These are phyloP conservation scores for Ophion obscuratus DNA, from an alignment of 2,888 invertebrate genomes.

Conservation along the genomic window DNA sequence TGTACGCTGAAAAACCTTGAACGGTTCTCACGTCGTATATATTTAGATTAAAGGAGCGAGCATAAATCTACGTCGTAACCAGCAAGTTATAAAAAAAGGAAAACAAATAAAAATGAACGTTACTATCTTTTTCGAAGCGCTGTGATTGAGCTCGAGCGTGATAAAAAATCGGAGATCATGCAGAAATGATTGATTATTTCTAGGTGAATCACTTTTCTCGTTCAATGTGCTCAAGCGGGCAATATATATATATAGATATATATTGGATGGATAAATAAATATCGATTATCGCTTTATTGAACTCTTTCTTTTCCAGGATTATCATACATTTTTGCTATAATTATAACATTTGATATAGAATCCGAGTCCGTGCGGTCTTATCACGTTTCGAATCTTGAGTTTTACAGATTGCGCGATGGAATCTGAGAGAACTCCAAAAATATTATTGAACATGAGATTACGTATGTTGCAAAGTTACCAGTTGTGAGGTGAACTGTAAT, in stretches of 20 bases:
- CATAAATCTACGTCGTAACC: background rate
- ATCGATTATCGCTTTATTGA: background rate
- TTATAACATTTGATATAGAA: no score
- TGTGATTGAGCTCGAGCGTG: background rate
- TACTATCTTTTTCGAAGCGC: background rate
- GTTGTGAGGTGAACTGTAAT: no score
- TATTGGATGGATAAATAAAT: background rate
- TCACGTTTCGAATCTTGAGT: no score
- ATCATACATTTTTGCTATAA: background rate
- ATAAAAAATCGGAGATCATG: conserved; percentile 31
- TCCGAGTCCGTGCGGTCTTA: no score
- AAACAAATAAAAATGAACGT: background rate
- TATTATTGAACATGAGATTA: background rate
- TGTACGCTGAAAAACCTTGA: no score
- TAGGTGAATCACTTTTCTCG: conserved; percentile 32
- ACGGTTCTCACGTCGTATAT: background rate
- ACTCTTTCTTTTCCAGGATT: background rate
- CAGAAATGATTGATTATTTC: conserved; percentile 14
- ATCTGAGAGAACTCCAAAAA: no score
- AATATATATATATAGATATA: background rate
- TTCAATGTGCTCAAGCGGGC: background rate
- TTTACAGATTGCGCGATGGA: no score
- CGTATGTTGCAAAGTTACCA: no score
- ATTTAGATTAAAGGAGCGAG: background rate
- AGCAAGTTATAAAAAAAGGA: no score